Base-by-base conservation (phyloP, 37 sponge, comb jelly and placozoan species). In the Bolinopsis microptera region DNA sequence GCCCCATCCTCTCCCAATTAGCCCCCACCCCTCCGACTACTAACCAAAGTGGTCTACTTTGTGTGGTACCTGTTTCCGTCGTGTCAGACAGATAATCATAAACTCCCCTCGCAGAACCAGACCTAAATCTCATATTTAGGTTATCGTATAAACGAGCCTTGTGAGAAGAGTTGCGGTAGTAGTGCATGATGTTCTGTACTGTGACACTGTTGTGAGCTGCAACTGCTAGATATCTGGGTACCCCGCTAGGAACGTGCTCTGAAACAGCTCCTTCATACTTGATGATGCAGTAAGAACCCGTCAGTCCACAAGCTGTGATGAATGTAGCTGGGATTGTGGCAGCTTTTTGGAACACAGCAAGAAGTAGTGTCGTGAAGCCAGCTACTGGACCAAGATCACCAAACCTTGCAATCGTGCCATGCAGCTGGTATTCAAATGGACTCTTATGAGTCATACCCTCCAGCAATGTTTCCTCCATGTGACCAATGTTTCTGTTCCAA, bases 21-120 rank as follows among this genome's bases (percentile, higher is more conserved):
- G 61, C 90, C 0, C 90, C 90, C n/a, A 86, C 90, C 41, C 90
- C 90, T 40, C 90, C 90, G 22, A 86, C 90, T 25, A 86, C 90
- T 48, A 86, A 27, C 90, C 90, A 86, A 0, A 86, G 2, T 22
- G 90, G 90, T 38, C 48, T 18, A 22, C 2, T 38, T 23, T 35
- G n/a, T 23, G 25, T 26, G 18, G 61, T n/a, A 13, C 61, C 48
- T 0, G 35, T 86, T 21, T 86, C 36, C 0, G 61, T 86, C n/a
- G 40, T 9, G 39, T 40, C 90, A 2, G 2, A n/a, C 40, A 33
- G 30, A 3, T 0, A n/a, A 86, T 86, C 90, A 41, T 41, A 41
- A 0, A 86, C 35, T 41, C 61, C 90, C 35, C 90, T 86, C 1
- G 36, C 25, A 41, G 0, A 9, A 1, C 90, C 90, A 37, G 38